Base-by-base conservation (phyloP, 2,797 vertebrate species). In the Gymnodraco acuticeps region DNA sequence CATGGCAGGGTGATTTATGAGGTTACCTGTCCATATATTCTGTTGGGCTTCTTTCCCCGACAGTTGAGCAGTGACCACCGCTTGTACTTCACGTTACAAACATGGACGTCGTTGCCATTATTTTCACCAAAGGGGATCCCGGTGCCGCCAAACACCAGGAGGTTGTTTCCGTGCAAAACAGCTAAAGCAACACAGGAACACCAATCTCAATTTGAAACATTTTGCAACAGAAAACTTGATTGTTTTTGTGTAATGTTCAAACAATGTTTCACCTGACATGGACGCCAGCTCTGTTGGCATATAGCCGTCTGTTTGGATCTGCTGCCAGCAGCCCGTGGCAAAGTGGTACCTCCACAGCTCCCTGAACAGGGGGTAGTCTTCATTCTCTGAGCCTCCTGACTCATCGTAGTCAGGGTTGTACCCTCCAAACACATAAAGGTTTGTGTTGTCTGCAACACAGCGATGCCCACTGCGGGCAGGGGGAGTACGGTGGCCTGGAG, bases 301-400 rank as follows among this genome's bases (percentile, higher is more conserved):
- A 86, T 97, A 98, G 64, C 98, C 98, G 47, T 99, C 97, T 0
- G 98, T 99, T 81, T 93, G 95, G 88, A 99, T 97, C 91, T 98
- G 98, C 87, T 99, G 97, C 98, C 98, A 99, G 52, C 95, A 95
- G 83, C 96, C 96, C 0, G 97, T 99, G 61, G 97, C 97, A 59
- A 99, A 99, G 93, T 98, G 97, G 88, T 97, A 99, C 85, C 96
- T 91, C 98, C 98, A 99, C 38, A 99, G 96, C 64, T 99, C 98
- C 87, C 98, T 95, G 92, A 99, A 99, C 65, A 99, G 95, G 0
- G 98, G 98, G 58, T 98, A 99, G 82, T 99, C 97, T 89, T 98
- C 98, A 8, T 99, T 99, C 68, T 98, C 97, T 0, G 96, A 95
- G 72, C 97, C 97, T 2, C 98, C 98, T 0, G 98, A 99, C 87